Percentiles rank a stretch among this genome's conserved stretches.
Conservation (phyloP, 1,140 invertebrate species). For the Drosophila baimaii region DNA sequence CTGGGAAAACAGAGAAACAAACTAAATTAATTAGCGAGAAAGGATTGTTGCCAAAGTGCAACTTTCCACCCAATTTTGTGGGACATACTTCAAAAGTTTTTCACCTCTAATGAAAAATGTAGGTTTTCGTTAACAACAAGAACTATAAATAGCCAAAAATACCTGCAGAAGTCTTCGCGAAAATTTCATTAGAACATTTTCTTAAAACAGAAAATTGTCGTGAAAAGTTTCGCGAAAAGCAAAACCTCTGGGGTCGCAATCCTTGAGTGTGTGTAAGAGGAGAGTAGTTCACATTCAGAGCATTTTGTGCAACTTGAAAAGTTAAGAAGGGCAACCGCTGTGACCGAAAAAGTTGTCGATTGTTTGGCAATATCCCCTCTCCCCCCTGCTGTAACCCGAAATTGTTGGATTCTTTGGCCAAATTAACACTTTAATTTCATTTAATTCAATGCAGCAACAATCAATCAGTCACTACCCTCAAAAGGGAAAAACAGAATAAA, state of each 20-base stretch:
- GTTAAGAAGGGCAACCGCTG: slow-evolving; percentile 40
- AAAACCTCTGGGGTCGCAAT: slow-evolving; percentile 9
- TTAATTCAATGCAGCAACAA: slow-evolving; percentile 36
- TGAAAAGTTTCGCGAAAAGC: slow-evolving; percentile 23
- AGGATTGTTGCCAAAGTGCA: slow-evolving; percentile 32
- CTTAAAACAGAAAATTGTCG: slow-evolving; percentile 39
- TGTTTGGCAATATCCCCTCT: slow-evolving; percentile 27
- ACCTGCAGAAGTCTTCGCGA: slow-evolving; percentile 18
- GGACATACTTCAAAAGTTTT: slow-evolving; percentile 28
- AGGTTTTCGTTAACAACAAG: slow-evolving; percentile 19
- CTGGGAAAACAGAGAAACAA: slow-evolving; percentile 17
- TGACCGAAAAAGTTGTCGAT: slow-evolving; percentile 40
- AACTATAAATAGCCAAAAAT: slow-evolving; percentile 51
- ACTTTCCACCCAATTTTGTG: slow-evolving; percentile 21
- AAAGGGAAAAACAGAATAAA: background rate
- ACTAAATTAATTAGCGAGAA: slow-evolving; percentile 55
- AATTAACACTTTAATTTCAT: slow-evolving; percentile 55
- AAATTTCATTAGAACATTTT: slow-evolving; percentile 45
- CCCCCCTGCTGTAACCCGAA: slow-evolving; percentile 18
- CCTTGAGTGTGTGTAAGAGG: background rate
- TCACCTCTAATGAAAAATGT: slow-evolving; percentile 41
- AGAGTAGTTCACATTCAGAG: background rate
- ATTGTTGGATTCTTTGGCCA: slow-evolving; percentile 1
- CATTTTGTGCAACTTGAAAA: slow-evolving; percentile 28
- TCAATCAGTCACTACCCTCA: slow-evolving; percentile 34